Conservation (phyloP, 37 sponge, comb jelly and placozoan genomes). For the Lycopodina hypogea region DNA sequence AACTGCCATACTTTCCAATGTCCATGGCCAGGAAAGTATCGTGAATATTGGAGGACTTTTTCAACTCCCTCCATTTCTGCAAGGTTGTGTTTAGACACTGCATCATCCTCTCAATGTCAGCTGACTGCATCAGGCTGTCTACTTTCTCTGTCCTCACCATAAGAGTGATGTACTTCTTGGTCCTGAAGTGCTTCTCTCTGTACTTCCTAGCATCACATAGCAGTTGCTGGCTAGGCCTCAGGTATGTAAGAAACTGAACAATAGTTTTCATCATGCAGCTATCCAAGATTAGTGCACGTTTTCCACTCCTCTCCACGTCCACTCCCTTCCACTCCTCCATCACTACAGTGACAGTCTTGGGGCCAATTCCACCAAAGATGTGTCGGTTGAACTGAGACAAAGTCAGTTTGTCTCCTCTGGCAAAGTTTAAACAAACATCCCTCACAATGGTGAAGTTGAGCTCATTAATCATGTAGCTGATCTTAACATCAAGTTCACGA, state of each 20-base stretch:
- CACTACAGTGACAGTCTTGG: conserved; percentile 11
- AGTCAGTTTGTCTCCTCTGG: conserved; percentile 27
- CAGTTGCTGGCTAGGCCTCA: conserved; percentile 22
- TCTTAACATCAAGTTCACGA: conserved; percentile 7
- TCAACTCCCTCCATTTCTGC: not conserved
- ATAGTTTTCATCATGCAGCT: not conserved
- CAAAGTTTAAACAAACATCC: conserved; percentile 37
- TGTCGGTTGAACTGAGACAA: conserved; percentile 14
- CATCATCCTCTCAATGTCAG: not conserved
- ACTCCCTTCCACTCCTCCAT: conserved; percentile 48
- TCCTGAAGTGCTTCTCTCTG: not conserved
- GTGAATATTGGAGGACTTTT: not conserved
- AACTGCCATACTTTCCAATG: conserved; percentile 39
- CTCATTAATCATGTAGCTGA: not conserved
- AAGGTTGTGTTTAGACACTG: conserved; percentile 15
- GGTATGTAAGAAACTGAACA: conserved; percentile 1
- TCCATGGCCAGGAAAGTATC: conserved; percentile 33
- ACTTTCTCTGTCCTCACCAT: conserved; percentile 34
- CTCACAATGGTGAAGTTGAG: conserved; percentile 37
- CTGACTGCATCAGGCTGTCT: not conserved
- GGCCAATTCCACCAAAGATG: conserved; percentile 19
- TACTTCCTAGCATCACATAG: conserved; percentile 22
- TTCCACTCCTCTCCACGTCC: not conserved
- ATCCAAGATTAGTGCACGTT: conserved; percentile 16
- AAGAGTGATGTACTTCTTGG: not conserved